Evolutionary conservation across 2,888 invertebrate genomes (phyloP), one percentile per base, ranked within the genome.

Genomic region (Thecocarcelia acutangulata): DNA sequence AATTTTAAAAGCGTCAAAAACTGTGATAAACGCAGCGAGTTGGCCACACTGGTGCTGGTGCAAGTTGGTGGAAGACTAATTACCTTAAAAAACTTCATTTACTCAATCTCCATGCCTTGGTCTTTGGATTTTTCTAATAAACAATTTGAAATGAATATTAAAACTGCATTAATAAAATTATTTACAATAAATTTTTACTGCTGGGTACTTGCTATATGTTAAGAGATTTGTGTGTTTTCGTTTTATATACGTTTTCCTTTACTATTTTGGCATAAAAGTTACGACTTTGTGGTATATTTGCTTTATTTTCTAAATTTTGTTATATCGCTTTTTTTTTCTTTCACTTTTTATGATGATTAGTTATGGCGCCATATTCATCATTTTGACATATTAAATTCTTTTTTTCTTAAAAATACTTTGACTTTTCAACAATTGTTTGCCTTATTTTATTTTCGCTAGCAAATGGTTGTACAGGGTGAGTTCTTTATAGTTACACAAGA

Each of bases 321-420:
- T 50, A 5, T n/a, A 44, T 21, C n/a, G n/a, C n/a, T n/a, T n/a
- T n/a, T 28, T 21, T 8, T 15, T 74, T 28, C 24, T 21, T 19
- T 21, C 3, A 2, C 5, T 42, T 76, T 58, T 81, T 81, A 77
- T 81, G 52, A 74, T 77, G 73, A 81, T 81, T 81, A 81, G 69
- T 69, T 64, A 69, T 74, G 77, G 81, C 81, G 81, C 77, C 73
- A 81, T 66, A 81, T 81, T 81, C 48, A 73, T 81, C 63, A 68
- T 81, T 73, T 73, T 63, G 33, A 68, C 46, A 61, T 42, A 33
- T 37, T 28, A 28, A 42, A 52, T 21, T 42, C n/a, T 21, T 19
- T 8, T 58, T 8, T 6, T 6, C 3, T 12, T 13, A n/a, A 3
- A 42, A 40, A 24, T 33, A 59, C 15, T 40, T 46, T 21, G 46